A percentile compares a stretch with the other conserved stretches of the same genome.
phyloP scores from a whole-genome alignment of 2,888 invertebrate genomes.

The Tuta absoluta region DNA sequence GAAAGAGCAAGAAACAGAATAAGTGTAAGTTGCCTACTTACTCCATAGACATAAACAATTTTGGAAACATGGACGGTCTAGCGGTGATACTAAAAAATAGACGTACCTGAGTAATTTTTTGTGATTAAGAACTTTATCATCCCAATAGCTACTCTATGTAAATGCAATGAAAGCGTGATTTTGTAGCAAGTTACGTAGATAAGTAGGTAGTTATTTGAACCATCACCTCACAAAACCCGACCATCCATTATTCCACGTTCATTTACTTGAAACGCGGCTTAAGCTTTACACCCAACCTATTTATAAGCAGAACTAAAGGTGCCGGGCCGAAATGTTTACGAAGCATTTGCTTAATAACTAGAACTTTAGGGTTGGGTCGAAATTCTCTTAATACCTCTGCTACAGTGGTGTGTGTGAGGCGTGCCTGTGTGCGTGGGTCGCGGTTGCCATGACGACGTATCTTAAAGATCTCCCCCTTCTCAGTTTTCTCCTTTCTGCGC shows the following conservation, averaged over 20 bases:
- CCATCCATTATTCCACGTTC: slow-evolving; percentile 25
- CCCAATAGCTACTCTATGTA: background rate
- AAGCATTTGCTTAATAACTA: slow-evolving; percentile 81
- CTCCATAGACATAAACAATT: too few relatives aligned
- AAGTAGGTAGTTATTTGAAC: slow-evolving; percentile 1
- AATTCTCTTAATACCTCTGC: slow-evolving; percentile 76
- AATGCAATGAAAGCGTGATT: background rate
- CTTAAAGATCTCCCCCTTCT: slow-evolving; percentile 80
- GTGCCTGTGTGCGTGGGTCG: slow-evolving; percentile 59
- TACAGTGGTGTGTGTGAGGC: slow-evolving; percentile 36
- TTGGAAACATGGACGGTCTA: too few relatives aligned
- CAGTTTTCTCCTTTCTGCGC: slow-evolving; percentile 80
- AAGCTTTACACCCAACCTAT: slow-evolving; percentile 70
- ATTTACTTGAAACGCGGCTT: slow-evolving; percentile 57
- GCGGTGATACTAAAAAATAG: too few relatives aligned
- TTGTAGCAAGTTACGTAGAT: background rate
- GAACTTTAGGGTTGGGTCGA: slow-evolving; percentile 75
- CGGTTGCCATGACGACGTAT: slow-evolving; percentile 77
- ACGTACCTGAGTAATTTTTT: too few relatives aligned
- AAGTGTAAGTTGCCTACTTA: too few relatives aligned
- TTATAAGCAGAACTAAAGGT: slow-evolving; percentile 74
- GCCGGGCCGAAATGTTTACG: slow-evolving; percentile 77
- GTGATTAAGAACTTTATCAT: too few relatives aligned
- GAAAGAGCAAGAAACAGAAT: too few relatives aligned
- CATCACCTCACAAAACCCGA: slow-evolving; percentile 13